Conservation (phyloP, 92 coral and sea anemone species). For the Phenganax marumi region DNA sequence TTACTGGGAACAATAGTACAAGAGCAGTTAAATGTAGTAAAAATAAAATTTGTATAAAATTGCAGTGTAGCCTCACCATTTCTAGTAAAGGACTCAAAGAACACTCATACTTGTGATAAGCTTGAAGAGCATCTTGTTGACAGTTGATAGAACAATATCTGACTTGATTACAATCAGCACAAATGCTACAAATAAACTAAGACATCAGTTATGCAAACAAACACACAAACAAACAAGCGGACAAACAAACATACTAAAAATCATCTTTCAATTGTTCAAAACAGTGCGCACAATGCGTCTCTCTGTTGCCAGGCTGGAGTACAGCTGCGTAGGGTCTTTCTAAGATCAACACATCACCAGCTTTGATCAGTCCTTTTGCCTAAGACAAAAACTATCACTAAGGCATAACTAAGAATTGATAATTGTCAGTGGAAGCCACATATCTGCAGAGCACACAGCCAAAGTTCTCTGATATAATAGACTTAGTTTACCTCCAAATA, state of each 20-base stretch:
- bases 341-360: conserved; percentile 89
- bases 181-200: not conserved
- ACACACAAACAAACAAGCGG: not conserved
- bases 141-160: conserved; percentile 80
- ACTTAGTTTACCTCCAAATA: conserved; percentile 69
- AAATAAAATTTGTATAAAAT: too few relatives aligned
- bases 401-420: not conserved
- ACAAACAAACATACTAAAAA: conserved; percentile 65
- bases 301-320: conserved; percentile 69
- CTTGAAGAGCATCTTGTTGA: conserved; percentile 68
- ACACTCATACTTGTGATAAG: conserved; percentile 79
- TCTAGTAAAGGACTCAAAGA: conserved; percentile 72
- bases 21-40: too few relatives aligned
- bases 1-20: too few relatives aligned
- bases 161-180: conserved; percentile 64
- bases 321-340: conserved; percentile 92
- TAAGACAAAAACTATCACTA: conserved; percentile 16
- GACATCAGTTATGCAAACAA: not conserved
- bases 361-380: conserved; percentile 88
- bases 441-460: not conserved
- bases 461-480: not conserved
- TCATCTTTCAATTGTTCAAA: conserved; percentile 74
- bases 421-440: not conserved
- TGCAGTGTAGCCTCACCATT: conserved; percentile 58
- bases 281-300: conserved; percentile 80